Base-by-base conservation (phyloP, 2,113 vertebrate genomes). In the Cochlearius cochlearius region DNA sequence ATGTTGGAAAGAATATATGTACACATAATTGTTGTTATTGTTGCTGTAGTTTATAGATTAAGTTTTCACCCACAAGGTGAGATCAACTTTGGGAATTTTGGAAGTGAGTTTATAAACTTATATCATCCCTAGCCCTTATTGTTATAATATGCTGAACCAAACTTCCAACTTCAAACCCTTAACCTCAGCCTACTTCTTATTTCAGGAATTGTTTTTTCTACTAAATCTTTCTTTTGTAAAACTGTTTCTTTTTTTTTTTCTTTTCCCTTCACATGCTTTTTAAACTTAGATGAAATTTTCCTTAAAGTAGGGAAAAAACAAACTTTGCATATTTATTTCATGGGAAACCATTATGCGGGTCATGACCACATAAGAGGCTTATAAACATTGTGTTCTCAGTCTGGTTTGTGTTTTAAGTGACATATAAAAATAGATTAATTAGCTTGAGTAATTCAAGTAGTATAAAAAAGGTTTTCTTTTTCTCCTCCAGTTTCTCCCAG, bases 221-320 rank as follows among this genome's bases (percentile, higher is more conserved):
- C 2, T 27, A 83, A 56, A 29, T 22, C 6, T 68, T 60, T 39
- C 20, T 30, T 56, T 64, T 53, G 11, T 5, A 56, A 73, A 47
- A 2, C 1, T 32, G 12, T 52, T 62, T 7, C 15, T 7, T 1
- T 25, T 38, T 15, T 20, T 16, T 68, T 26, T 38, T 38, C 9
- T 16, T 53, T 18, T 34, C 0, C 11, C 3, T 25, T 67, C n/a
- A 20, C 3, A 15, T 0, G 10, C 0, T 3, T 56, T 59, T 69
- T 39, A 53, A 90, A 76, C 5, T 15, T 9, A 80, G 22, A 15
- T 13, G 0, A 69, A 43, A 8, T 36, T 72, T 90, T 47, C 18
- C 9, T 56, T 86, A 26, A 68, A 47, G 8, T 22, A 59, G 19
- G 9, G 8, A 17, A 58, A 81, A 56, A 41, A 3, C 5, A 53